Conservation (phyloP, 2,797 vertebrate genomes). For the Mergus octosetaceus region DNA sequence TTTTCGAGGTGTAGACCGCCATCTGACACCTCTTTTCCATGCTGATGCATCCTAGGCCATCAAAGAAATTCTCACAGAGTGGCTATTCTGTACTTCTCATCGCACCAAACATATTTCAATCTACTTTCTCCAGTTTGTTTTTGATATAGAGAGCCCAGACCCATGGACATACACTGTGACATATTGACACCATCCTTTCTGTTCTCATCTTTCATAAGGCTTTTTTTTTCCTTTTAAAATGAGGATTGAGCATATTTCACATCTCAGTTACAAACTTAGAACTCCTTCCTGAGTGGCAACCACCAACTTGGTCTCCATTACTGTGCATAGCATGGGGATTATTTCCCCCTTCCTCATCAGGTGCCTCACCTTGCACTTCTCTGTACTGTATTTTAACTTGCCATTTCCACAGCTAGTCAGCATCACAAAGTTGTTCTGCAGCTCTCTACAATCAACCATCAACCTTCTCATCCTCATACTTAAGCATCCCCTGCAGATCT, state of each 20-base stretch:
- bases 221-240: neutral
- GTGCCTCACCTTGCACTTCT: neutral
- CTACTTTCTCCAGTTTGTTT: neutral
- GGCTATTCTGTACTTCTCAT: neutral
- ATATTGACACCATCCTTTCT: accelerated
- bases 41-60: neutral
- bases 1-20: neutral
- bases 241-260: neutral
- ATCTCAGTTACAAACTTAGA: neutral
- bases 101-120: neutral
- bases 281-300: neutral
- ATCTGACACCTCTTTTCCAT: neutral
- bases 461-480: neutral
- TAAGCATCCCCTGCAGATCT: neutral
- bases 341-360: neutral
- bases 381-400: neutral
- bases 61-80: neutral
- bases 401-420: neutral
- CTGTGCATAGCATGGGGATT: neutral
- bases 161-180: neutral
- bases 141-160: neutral
- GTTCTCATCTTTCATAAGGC: neutral
- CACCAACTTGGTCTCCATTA: neutral
- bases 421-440: neutral
- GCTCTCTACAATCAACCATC: neutral